Evolutionary conservation across 2,797 vertebrate species (phyloP).

Genomic region (Lagodon rhomboides): DNA sequence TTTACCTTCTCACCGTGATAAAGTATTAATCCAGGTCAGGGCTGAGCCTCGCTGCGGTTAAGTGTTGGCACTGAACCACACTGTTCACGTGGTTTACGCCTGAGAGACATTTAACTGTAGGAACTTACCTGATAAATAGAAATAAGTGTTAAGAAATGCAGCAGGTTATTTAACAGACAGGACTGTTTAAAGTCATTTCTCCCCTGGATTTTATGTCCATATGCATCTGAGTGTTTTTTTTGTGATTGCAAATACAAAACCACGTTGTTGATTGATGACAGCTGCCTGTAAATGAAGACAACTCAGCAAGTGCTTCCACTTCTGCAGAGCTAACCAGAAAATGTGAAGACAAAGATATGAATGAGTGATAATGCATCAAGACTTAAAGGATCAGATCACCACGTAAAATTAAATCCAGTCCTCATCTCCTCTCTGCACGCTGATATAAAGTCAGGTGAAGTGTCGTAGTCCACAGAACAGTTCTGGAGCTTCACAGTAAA

Average conservation of each 20-base stretch:
- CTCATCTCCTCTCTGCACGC: too few relatives aligned
- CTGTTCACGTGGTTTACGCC: neutral
- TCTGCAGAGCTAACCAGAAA: neutral
- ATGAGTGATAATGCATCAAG: neutral
- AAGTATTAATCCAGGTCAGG: constrained; percentile 26
- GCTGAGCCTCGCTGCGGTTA: neutral
- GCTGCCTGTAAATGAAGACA: neutral
- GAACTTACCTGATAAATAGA: too few relatives aligned
- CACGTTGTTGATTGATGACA: neutral
- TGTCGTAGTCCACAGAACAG: too few relatives aligned
- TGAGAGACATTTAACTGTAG: too few relatives aligned
- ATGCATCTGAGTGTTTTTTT: neutral
- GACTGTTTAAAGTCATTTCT: neutral
- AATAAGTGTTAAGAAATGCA: neutral
- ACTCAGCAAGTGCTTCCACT: neutral
- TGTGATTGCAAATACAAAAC: neutral
- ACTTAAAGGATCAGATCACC: too few relatives aligned
- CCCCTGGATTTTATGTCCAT: neutral
- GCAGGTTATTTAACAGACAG: neutral
- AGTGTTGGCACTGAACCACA: neutral
- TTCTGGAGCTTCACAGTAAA: too few relatives aligned
- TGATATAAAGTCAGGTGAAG: too few relatives aligned
- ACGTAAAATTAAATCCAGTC: too few relatives aligned
- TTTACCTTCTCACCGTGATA: constrained; percentile 6
- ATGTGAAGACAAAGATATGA: neutral